Evolutionary conservation across 2,113 vertebrate species (phyloP).

Genomic region (Camelus dromedarius): DNA sequence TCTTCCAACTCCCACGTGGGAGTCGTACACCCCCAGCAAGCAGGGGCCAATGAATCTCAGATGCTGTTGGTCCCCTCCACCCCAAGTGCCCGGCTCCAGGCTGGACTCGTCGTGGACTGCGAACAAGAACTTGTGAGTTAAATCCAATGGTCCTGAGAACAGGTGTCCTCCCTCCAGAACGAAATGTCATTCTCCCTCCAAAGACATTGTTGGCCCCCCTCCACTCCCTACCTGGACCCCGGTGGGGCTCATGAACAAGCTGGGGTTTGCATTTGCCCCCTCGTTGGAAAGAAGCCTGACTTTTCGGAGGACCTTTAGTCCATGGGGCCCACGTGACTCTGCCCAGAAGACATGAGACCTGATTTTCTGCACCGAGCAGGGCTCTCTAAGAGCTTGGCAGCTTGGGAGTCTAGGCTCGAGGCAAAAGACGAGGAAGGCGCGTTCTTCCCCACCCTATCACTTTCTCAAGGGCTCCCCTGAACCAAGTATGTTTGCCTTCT

Average conservation of each 20-base stretch:
- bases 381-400: not conserved
- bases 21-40: not conserved
- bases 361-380: not conserved
- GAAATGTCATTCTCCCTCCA: not conserved
- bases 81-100: not conserved
- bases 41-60: not conserved
- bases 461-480: constrained; percentile 43
- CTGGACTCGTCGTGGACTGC: not conserved
- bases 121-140: not conserved
- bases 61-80: too few species aligned
- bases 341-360: not conserved
- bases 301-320: not conserved
- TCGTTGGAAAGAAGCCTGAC: constrained; percentile 9
- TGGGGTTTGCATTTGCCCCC: not conserved
- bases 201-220: not conserved
- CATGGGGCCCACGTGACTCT: not conserved
- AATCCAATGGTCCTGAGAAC: not conserved
- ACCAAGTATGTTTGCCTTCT: constrained; percentile 60
- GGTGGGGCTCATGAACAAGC: not conserved
- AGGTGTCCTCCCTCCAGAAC: not conserved
- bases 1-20: not conserved
- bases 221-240: not conserved
- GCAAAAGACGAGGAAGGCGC: not conserved
- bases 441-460: not conserved
- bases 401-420: not conserved